Evolutionary conservation across 2,888 invertebrate species (phyloP), one percentile per base, ranked within the genome.

Genomic region (Orchesella flavescens): DNA sequence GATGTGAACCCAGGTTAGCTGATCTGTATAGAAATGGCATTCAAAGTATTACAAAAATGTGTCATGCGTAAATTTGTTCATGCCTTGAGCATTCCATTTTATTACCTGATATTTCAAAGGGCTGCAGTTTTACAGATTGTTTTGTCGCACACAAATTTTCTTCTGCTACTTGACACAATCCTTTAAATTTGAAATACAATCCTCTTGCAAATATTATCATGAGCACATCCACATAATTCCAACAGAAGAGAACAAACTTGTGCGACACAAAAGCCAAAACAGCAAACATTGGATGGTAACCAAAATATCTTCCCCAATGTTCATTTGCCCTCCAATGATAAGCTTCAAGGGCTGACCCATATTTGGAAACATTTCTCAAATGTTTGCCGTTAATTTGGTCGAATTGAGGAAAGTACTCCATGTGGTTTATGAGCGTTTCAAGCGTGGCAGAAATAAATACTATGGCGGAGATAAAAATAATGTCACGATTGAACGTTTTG

Each of bases 141-240:
- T 49, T 61, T 1, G 19, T 15, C 3, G 17, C 19, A 4, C 17
- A 12, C 21, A 78, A 63, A 34, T 34, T 71, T 19, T 68, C 66
- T 44, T 68, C 65, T 7, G 81, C 81, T 7, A 80, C 68, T 1
- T 59, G 21, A n/a, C 69, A 71, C 43, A 84, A 55, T 0, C n/a
- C 13, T 63, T 73, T 85, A 69, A 85, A 85, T 66, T 79, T 82
- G 17, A 76, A 78, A 23, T 74, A 78, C n/a, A 85, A n/a, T 34
- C 82, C 82, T 21, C 84, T 44, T 1, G 84, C 71, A 57, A 73
- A 74, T 9, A 85, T 69, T 15, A 85, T 74, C 24, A 81, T 63
- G 1, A 74, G 21, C 1, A 82, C 49, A 43, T 85, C 84, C 15
- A 85, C 71, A 53, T 78, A 85, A 57, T 82, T 82, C 53, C 77